Evolutionary conservation across 1,140 invertebrate species (phyloP), one percentile per base, ranked within the genome.

Genomic region (Polypedilum pembai): DNA sequence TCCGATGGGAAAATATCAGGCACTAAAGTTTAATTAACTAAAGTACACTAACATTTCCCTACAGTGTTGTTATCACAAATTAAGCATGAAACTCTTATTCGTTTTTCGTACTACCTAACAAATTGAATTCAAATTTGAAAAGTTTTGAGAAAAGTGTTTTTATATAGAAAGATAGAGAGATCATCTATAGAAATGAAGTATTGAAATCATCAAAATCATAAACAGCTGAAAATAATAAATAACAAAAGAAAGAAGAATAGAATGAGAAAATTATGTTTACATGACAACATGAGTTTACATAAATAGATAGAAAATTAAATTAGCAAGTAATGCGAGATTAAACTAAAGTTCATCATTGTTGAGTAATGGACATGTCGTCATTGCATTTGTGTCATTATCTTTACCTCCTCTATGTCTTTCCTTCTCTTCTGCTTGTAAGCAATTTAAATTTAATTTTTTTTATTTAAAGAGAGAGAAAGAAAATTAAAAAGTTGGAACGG

Each of bases 361-460:
- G 65, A 69, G 65, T 21, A 69, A 69, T 20, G 65, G 65, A 69
- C 65, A 20, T 10, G 65, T 56, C n/a, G 65, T 33, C 24, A 33
- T 33, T 33, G 1, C 24, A 33, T 33, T 33, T 33, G 24, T 33
- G 5, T 33, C 1, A 5, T 33, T 33, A 33, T 33, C 20, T 18
- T 69, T 69, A 69, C 65, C 65, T 69, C 65, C 65, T 69, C 65
- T 69, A 18, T 69, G 65, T 69, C 65, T 18, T 10, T 69, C 65
- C 65, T 69, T 69, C 65, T 69, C 65, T 69, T 69, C 65, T 69
- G 8, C 45, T n/a, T 56, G 45, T 63, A 75, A 8, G 18, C 17
- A 73, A 75, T 63, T 24, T 45, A 56, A 74, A 74, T 72, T 33
- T 15, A 56, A 56, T 15, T 15, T 15, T 74, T 20, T 74, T 73